Base-by-base conservation (phyloP, 2,797 vertebrate genomes). In the Oreonectes daqikongensis region DNA sequence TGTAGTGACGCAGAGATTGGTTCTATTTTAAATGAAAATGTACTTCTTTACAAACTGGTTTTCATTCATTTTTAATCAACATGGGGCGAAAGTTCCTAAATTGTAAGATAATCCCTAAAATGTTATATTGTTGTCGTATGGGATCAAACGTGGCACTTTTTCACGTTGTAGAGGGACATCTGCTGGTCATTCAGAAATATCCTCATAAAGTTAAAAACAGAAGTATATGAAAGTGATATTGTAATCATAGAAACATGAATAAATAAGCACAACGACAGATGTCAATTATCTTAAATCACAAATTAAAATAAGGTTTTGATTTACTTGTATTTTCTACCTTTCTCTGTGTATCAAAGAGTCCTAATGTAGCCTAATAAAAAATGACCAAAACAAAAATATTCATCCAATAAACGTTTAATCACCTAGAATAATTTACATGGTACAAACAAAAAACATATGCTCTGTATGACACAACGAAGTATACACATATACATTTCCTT, bases 381-480 rank as follows among this genome's bases (percentile, higher is more conserved):
- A 28, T 0, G 30, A 48, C n/a, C 42, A 20, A 55, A 24, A 42
- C 40, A 65, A 20, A 70, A 30, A 26, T 26, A 65, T 52, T 77
- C 79, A 68, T 77, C 48, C 77, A 75, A 75, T 69, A 72, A 78
- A 81, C 74, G 30, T 81, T 85, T 83, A 86, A 79, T 89, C 83
- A 85, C 86, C 85, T 78, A 83, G 80, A 84, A 57, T 81, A 40
- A 66, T 79, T 83, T 82, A 83, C 80, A 90, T 86, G 86, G 61
- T 77, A 89, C 82, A 86, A 89, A 89, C 84, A 86, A 64, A 78
- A 86, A 85, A 55, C 82, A 79, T 20, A 60, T 81, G 53, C 64
- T 81, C 48, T 68, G 79, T 70, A 79, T 48, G 77, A 81, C 74
- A 78, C 70, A 63, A 78, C 78, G 68, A 81, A 22, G 67, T 75